Evolutionary conservation across 2,888 invertebrate genomes (phyloP).

Genomic region (Notodonta ziczac): DNA sequence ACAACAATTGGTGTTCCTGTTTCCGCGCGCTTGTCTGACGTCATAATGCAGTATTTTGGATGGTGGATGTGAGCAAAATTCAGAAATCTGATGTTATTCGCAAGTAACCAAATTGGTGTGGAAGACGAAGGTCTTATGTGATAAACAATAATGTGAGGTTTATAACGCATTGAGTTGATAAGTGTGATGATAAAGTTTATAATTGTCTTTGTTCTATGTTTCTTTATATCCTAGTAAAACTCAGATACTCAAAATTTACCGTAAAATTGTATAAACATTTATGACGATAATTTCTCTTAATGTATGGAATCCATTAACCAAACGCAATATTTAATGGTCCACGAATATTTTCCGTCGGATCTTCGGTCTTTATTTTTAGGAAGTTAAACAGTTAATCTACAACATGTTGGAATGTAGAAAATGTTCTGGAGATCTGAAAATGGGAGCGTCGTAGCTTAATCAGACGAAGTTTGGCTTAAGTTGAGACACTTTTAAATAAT

Average conservation of each 20-base stretch:
- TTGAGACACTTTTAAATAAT: too few relatives aligned
- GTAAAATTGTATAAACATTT: background rate
- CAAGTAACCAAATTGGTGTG: background rate
- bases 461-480: too few relatives aligned
- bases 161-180: too few relatives aligned
- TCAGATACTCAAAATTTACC: background rate
- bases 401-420: background rate
- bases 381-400: background rate
- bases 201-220: too few relatives aligned
- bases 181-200: too few relatives aligned
- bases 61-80: background rate
- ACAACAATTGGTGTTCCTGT: conserved; percentile 63
- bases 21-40: conserved; percentile 51
- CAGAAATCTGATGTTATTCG: background rate
- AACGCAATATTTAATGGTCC: conserved; percentile 12
- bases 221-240: background rate
- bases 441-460: too few relatives aligned
- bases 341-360: background rate
- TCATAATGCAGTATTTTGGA: conserved; percentile 57
- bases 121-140: too few relatives aligned
- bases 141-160: too few relatives aligned
- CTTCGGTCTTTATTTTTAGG: too few relatives aligned
- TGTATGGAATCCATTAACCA: conserved; percentile 9
- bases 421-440: background rate
- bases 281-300: conserved; percentile 1